Evolutionary conservation across 2,113 vertebrate species (phyloP).

Genomic region (Holacanthus passer): DNA sequence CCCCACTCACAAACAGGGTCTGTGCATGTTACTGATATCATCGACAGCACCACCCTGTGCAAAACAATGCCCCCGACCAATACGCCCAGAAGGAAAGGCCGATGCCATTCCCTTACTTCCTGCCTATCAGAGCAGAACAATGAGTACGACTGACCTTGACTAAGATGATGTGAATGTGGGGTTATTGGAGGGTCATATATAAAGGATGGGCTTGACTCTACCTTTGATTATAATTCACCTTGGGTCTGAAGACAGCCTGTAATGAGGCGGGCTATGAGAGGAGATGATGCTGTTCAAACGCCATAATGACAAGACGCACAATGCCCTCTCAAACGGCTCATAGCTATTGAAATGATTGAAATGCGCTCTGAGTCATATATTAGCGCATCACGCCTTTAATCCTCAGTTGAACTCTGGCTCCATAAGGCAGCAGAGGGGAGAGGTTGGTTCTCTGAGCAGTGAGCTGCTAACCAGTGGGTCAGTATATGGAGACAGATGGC

Average conservation of each 20-base stretch:
- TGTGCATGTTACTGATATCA: conserved; percentile 11
- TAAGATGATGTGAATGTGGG: conserved; percentile 18
- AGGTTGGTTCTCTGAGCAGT: conserved; percentile 35
- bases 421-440: conserved; percentile 38
- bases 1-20: neutral
- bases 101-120: conserved; percentile 35
- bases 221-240: conserved; percentile 44
- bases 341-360: conserved; percentile 51
- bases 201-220: conserved; percentile 47
- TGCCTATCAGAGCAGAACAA: conserved; percentile 50
- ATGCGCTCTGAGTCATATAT: conserved; percentile 32
- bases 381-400: conserved; percentile 35
- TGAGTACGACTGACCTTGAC: conserved; percentile 48
- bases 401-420: conserved; percentile 44
- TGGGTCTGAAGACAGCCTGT: conserved; percentile 33
- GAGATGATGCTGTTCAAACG: conserved; percentile 46
- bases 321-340: conserved; percentile 31
- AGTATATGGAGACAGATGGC: conserved; percentile 67
- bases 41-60: conserved; percentile 14
- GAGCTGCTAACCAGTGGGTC: conserved; percentile 44
- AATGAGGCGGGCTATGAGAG: conserved; percentile 37
- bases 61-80: conserved; percentile 20
- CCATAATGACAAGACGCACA: conserved; percentile 45
- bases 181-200: conserved; percentile 50
- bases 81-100: conserved; percentile 37